Conservation (phyloP, 2,888 invertebrate species). For the Hemistola chrysoprasaria region DNA sequence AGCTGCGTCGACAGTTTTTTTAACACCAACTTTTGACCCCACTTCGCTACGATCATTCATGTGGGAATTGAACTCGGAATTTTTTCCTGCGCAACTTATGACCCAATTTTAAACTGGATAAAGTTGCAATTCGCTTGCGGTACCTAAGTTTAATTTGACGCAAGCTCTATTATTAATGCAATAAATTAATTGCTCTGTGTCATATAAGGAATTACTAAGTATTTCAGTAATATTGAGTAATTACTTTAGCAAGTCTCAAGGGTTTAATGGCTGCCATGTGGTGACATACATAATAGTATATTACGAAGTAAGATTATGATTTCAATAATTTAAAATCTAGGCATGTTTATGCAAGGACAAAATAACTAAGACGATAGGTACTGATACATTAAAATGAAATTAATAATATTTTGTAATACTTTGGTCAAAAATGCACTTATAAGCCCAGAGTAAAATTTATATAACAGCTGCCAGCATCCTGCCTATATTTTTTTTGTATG, state of each 20-base stretch:
- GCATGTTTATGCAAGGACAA: too few species aligned
- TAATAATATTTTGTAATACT: too few species aligned
- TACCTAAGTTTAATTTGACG: slow-evolving; percentile 40
- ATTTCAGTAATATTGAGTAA: slow-evolving; percentile 36
- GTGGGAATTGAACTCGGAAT: slow-evolving; percentile 70
- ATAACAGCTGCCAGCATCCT: too few species aligned
- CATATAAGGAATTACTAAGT: slow-evolving; percentile 38
- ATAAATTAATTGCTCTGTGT: slow-evolving; percentile 57
- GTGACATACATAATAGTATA: too few species aligned
- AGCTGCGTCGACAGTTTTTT: slow-evolving; percentile 74
- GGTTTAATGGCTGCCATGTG: slow-evolving; percentile 1
- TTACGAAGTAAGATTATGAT: too few species aligned
- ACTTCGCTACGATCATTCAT: slow-evolving; percentile 74
- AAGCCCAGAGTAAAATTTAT: too few species aligned
- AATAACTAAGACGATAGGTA: too few species aligned
- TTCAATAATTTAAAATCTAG: too few species aligned
- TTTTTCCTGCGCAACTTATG: slow-evolving; percentile 50
- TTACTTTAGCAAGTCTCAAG: slow-evolving; percentile 13
- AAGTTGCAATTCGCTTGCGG: slow-evolving; percentile 41
- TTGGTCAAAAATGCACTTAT: too few species aligned
- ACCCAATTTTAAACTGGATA: slow-evolving; percentile 43
- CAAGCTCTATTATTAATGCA: slow-evolving; percentile 55
- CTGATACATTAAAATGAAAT: too few species aligned
- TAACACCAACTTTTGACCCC: slow-evolving; percentile 78
- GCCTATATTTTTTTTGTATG: too few species aligned